Conservation (phyloP, 2,113 vertebrate species). For the Sitta europaea region DNA sequence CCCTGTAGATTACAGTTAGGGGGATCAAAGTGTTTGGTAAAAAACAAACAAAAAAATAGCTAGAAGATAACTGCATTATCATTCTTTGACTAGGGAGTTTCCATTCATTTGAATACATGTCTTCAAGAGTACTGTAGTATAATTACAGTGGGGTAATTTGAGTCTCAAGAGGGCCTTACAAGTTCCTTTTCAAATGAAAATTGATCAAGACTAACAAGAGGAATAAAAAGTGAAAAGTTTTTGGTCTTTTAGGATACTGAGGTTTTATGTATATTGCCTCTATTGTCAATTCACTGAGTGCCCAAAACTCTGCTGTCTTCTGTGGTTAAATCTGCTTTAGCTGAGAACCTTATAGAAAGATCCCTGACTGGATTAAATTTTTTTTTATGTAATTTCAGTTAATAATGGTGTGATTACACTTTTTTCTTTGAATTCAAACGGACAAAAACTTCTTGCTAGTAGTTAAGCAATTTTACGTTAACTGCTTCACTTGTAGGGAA, state of each 20-base stretch:
- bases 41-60: not conserved
- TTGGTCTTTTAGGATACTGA: not conserved
- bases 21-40: not conserved
- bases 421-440: not conserved
- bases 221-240: not conserved
- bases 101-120: not conserved
- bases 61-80: not conserved
- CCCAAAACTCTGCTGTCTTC: not conserved
- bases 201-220: not conserved
- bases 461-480: not conserved
- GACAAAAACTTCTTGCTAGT: not conserved
- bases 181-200: slow-evolving; percentile 29
- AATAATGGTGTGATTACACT: not conserved
- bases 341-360: not conserved
- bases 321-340: not conserved
- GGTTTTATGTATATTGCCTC: not conserved
- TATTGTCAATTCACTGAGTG: not conserved
- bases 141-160: not conserved
- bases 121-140: not conserved
- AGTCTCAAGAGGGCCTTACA: not conserved
- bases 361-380: not conserved
- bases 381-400: not conserved
- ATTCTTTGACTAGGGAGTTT: not conserved
- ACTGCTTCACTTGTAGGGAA: not conserved
- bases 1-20: not conserved